Percentiles rank a stretch among this genome's conserved stretches.
Conservation (phyloP, 2,888 invertebrate species). For the Epirrhoe tristata region DNA sequence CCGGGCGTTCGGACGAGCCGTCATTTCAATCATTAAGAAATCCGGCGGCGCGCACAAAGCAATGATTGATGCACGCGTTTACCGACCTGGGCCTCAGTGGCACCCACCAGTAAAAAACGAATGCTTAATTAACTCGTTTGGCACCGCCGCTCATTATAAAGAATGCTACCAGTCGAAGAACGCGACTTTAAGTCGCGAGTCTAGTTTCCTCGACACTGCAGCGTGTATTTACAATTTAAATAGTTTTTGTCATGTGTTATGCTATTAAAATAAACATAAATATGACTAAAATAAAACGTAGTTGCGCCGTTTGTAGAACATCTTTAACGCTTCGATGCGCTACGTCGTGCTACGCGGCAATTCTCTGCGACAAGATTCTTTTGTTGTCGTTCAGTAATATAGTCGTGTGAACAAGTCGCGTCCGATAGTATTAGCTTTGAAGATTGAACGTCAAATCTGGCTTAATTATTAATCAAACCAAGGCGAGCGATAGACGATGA, state of each 20-base stretch:
- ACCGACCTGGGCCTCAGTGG: conserved; percentile 71
- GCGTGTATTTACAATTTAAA: neutral
- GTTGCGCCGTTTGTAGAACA: conserved; percentile 12
- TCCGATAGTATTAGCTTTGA: conserved; percentile 14
- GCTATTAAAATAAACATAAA: neutral
- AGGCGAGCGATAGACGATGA: conserved; percentile 83
- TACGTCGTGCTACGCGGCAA: conserved; percentile 17
- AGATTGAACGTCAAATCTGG: conserved; percentile 37
- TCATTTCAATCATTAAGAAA: conserved; percentile 82
- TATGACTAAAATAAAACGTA: neutral
- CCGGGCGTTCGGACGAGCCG: conserved; percentile 49
- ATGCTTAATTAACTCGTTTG: conserved; percentile 85
- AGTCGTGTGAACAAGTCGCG: conserved; percentile 20
- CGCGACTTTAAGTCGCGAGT: conserved; percentile 27
- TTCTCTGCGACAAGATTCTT: neutral
- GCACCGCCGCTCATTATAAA: conserved; percentile 84
- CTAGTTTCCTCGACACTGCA: neutral
- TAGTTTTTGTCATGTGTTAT: neutral
- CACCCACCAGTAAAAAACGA: conserved; percentile 77
- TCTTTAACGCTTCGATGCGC: conserved; percentile 14
- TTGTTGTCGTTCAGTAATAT: neutral
- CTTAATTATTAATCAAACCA: conserved; percentile 79
- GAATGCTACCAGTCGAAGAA: neutral
- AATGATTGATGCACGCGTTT: conserved; percentile 84
- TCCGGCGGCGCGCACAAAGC: conserved; percentile 80